Percentiles rank a stretch among this genome's conserved stretches.
Conservation (phyloP, 2,888 invertebrate species). For the Chorisops tibialis region DNA sequence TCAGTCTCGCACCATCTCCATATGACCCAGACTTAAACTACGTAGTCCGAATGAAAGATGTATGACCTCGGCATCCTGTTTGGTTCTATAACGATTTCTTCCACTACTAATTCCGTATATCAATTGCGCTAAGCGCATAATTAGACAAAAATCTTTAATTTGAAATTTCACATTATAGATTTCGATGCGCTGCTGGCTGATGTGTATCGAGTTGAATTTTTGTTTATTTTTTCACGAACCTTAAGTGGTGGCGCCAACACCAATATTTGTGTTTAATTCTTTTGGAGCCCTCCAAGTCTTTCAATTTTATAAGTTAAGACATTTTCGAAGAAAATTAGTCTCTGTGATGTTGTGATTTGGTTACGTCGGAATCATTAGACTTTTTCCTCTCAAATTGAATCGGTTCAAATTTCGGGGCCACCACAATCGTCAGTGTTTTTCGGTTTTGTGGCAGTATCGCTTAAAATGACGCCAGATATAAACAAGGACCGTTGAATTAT, state of each 20-base stretch:
- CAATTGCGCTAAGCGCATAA: slow-evolving; percentile 4
- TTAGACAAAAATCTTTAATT: slow-evolving; percentile 14
- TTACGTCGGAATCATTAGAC: background rate
- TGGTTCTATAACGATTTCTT: background rate
- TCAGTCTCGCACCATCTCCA: background rate
- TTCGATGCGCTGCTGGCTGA: background rate
- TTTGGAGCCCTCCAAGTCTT: slow-evolving; percentile 14
- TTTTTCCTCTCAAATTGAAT: slow-evolving; percentile 4
- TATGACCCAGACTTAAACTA: slow-evolving; percentile 7
- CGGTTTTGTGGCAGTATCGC: slow-evolving; percentile 14
- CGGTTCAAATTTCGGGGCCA: background rate
- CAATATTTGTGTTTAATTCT: slow-evolving; percentile 13
- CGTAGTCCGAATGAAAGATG: slow-evolving; percentile 11
- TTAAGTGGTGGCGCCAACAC: slow-evolving; percentile 31
- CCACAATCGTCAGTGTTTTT: background rate
- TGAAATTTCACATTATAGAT: slow-evolving; percentile 8
- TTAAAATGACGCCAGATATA: slow-evolving; percentile 24
- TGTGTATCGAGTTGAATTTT: background rate
- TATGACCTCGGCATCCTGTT: slow-evolving; percentile 7
- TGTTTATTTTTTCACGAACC: slow-evolving; percentile 28
- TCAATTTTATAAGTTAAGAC: background rate
- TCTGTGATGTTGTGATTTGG: slow-evolving; percentile 8
- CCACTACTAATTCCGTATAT: background rate
- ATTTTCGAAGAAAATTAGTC: background rate
- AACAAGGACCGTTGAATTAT: slow-evolving; percentile 24